Evolutionary conservation across 2,888 invertebrate genomes (phyloP), one percentile per base, ranked within the genome.

Genomic region (Ophion costatus): DNA sequence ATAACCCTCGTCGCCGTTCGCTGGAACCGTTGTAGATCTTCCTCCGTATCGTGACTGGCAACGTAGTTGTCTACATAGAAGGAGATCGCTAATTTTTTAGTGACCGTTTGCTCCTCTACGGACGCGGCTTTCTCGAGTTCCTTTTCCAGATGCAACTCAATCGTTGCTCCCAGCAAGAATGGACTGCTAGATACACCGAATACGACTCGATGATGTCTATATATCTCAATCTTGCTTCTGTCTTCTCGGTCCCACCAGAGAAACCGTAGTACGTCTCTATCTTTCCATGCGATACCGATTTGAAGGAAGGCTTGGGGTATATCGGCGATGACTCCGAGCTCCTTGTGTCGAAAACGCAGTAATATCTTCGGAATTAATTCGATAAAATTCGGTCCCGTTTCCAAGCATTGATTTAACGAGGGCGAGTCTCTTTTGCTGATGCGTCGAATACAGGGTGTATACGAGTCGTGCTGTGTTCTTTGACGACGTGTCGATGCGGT

Each of bases 401-500:
- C 87, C 0, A 89, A 69, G 69, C 88, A 88, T 2, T 88, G 82
- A 76, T 90, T 91, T 9, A 91, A 66, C 6, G 90, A 89, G 3
- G 88, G 89, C 14, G 81, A 79, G 3, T 82, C 86, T 42, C 86
- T 29, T 70, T 64, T 1, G 89, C 88, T 1, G 90, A 91, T 0
- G 90, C 90, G 76, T 90, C 90, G 57, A 91, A 90, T 6, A 90
- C 89, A 0, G 89, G 89, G 38, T 89, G 77, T 11, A 90, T 83
- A 33, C 67, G 66, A 9, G 89, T 89, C 0, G 88, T 88, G 51
- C 86, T 85, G 29, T 78, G 63, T n/a, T 80, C 59, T 45, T 87
- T 89, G 1, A 87, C 56, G 3, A 87, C 83, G 10, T 76, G 86
- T 2, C 86, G 82, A 73, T 89, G 90, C 45, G 89, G 88, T 20